These are phyloP conservation scores for Chiloscyllium punctatum DNA, from an alignment of 2,797 vertebrate species.

Conservation along the genomic window DNA sequence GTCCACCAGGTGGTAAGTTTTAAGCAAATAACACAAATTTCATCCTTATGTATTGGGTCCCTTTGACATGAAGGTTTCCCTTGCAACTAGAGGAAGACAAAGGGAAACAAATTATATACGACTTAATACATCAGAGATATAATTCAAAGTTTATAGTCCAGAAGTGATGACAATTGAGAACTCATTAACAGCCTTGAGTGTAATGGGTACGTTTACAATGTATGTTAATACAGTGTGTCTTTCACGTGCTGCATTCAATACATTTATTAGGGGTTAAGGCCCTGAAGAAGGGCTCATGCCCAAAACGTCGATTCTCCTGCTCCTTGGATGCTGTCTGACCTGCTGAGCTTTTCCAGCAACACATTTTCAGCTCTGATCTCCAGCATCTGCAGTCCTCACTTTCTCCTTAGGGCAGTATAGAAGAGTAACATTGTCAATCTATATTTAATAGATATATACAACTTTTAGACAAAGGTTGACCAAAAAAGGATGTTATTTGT, in stretches of 20 bases:
- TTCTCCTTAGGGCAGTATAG: neutral
- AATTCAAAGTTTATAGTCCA: neutral
- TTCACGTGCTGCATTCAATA: slow-evolving; percentile 5
- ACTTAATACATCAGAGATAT: neutral
- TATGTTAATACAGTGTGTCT: neutral
- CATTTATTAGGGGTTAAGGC: slow-evolving; percentile 20
- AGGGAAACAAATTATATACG: neutral
- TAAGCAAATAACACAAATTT: neutral
- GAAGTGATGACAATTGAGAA: neutral
- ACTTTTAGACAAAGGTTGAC: slow-evolving; percentile 59
- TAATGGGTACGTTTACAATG: neutral
- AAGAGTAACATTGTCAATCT: slow-evolving; percentile 43
- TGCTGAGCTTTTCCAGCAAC: too few species aligned
- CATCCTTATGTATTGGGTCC: neutral
- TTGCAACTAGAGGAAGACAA: neutral
- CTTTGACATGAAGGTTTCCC: neutral
- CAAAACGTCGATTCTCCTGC: too few species aligned
- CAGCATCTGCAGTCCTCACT: too few species aligned
- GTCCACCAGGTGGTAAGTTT: neutral
- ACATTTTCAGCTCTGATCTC: too few species aligned
- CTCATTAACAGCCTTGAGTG: neutral
- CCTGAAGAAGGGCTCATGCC: too few species aligned
- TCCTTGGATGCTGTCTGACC: too few species aligned
- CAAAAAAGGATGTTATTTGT: slow-evolving; percentile 69
- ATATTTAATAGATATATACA: slow-evolving; percentile 51